phyloP scores from a whole-genome alignment of 2,113 vertebrate genomes.

The Scomber colias region DNA sequence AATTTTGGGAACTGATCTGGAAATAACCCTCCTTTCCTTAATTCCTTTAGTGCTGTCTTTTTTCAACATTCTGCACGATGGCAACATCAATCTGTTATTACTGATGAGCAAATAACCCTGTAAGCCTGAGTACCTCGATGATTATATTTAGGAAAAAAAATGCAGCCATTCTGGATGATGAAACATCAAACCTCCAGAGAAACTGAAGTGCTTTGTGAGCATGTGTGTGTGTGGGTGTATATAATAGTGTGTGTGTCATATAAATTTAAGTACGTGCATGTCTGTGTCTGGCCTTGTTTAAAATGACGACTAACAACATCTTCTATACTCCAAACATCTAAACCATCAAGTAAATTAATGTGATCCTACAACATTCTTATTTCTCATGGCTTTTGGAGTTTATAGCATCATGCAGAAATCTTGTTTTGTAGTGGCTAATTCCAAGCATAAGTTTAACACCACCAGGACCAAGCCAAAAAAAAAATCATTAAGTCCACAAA shows the following conservation, averaged over 20 bases:
- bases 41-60: constrained; percentile 26
- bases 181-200: constrained; percentile 42
- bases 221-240: not conserved
- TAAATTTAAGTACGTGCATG: not conserved
- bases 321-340: constrained; percentile 4
- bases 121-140: constrained; percentile 8
- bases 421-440: not conserved
- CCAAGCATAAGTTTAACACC: not conserved
- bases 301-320: not conserved
- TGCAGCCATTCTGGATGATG: constrained; percentile 46
- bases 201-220: not conserved
- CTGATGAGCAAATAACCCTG: constrained; percentile 43
- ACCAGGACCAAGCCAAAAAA: not conserved
- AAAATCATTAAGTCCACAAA: no score
- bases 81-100: constrained; percentile 51
- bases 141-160: constrained; percentile 53
- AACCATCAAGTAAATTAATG: not conserved
- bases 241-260: not conserved
- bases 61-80: constrained; percentile 13
- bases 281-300: not conserved
- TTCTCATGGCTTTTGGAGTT: not conserved
- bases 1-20: constrained; percentile 17
- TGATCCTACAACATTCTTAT: not conserved
- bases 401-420: not conserved
- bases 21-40: constrained; percentile 34